Conservation (phyloP, 2,888 invertebrate species). For the Limnephilus lunatus region DNA sequence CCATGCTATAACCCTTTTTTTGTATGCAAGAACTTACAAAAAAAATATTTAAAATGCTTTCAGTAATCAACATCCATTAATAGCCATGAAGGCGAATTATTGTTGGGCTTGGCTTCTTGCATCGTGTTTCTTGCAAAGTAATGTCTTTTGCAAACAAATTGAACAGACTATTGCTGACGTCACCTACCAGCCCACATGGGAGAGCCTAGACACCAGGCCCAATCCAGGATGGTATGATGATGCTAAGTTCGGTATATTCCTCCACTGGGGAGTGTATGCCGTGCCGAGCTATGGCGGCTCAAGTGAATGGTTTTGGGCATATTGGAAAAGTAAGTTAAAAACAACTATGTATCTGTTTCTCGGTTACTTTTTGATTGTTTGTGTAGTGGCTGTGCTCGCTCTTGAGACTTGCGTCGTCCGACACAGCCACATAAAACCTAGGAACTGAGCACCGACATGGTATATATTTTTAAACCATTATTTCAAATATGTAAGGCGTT, state of each 20-base stretch:
- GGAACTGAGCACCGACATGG: neutral
- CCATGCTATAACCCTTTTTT: neutral
- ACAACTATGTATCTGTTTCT: neutral
- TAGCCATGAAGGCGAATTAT: neutral
- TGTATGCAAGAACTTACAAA: neutral
- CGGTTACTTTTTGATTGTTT: no score
- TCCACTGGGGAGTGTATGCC: slow-evolving; percentile 96
- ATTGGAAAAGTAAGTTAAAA: slow-evolving; percentile 84
- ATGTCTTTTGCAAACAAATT: neutral
- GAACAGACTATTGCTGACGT: neutral
- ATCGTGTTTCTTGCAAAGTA: neutral
- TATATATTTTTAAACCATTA: neutral
- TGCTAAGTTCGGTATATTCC: slow-evolving; percentile 93
- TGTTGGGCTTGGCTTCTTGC: neutral
- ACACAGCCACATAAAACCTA: neutral
- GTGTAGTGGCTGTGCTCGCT: neutral
- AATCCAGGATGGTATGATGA: slow-evolving; percentile 93
- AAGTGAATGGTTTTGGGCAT: slow-evolving; percentile 89
- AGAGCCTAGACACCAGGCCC: slow-evolving; percentile 88
- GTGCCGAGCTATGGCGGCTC: slow-evolving; percentile 92
- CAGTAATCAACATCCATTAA: neutral
- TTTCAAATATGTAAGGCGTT: neutral
- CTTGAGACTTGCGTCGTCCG: neutral
- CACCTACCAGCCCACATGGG: slow-evolving; percentile 86
- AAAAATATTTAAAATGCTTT: neutral